Percentiles rank a stretch among this genome's conserved stretches.
Conservation (phyloP, 2,797 vertebrate genomes). For the Schizothorax lantsangensis region DNA sequence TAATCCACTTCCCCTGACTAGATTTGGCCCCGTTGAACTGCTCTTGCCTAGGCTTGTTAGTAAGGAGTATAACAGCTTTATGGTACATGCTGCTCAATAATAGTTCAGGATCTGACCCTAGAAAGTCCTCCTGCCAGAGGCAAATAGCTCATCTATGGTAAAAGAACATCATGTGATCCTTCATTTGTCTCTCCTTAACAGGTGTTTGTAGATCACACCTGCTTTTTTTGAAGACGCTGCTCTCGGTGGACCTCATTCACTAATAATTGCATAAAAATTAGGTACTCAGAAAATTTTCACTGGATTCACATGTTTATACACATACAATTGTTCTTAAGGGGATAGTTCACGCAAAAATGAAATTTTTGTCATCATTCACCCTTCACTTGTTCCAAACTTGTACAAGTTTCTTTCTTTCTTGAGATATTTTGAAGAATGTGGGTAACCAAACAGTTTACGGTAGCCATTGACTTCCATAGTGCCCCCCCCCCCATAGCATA, state of each 20-base stretch:
- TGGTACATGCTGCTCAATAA: background rate
- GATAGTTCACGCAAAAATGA: too few species aligned
- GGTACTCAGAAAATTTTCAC: background rate
- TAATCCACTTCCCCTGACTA: conserved; percentile 7
- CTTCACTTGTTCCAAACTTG: background rate
- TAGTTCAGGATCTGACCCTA: conserved; percentile 27
- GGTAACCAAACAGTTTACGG: background rate
- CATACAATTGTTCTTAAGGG: background rate
- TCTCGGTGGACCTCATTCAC: background rate
- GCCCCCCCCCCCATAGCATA: too few species aligned
- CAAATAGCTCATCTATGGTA: background rate
- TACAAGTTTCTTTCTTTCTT: background rate
- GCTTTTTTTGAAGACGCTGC: background rate
- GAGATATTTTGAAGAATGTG: background rate
- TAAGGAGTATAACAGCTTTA: background rate
- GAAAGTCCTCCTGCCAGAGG: conserved; percentile 13
- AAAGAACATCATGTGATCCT: background rate
- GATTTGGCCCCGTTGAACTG: background rate
- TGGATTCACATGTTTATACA: background rate
- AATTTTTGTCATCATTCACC: background rate
- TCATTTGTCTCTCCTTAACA: conserved; percentile 10
- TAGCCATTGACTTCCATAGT: background rate
- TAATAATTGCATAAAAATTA: background rate
- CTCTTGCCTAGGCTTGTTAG: conserved; percentile 9
- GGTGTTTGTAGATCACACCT: conserved; percentile 24